A percentile compares a stretch with the other conserved stretches of the same genome.
Evolutionary conservation across 2,797 vertebrate genomes (phyloP).

Genomic region (Peromyscus nudipes): DNA sequence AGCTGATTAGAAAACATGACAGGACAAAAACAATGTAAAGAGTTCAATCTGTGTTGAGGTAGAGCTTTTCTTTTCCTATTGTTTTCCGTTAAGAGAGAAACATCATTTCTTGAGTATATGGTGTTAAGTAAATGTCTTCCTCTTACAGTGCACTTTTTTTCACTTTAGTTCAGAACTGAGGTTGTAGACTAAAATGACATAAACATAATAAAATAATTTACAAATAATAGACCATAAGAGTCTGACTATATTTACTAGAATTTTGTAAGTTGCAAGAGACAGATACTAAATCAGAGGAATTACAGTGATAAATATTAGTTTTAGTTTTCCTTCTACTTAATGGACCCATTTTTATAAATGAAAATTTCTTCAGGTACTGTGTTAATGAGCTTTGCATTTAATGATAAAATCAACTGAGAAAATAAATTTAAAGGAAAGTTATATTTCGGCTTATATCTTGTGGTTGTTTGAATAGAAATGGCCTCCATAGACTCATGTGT

Average conservation of each 20-base stretch:
- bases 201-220: slow-evolving; percentile 29
- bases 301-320: slow-evolving; percentile 42
- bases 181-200: neutral
- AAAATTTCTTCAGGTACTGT: slow-evolving; percentile 23
- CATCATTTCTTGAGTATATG: neutral
- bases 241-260: neutral
- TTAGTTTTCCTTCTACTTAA: slow-evolving; percentile 28
- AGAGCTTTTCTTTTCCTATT: slow-evolving; percentile 19
- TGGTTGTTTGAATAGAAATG: neutral
- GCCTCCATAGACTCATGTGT: neutral
- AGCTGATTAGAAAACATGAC: slow-evolving; percentile 49
- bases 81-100: slow-evolving; percentile 3
- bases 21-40: slow-evolving; percentile 40
- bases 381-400: neutral
- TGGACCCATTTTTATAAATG: neutral
- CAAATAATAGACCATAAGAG: slow-evolving; percentile 22
- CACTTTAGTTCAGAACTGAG: slow-evolving; percentile 7
- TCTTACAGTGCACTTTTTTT: neutral
- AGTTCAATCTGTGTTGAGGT: slow-evolving; percentile 18
- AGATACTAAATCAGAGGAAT: slow-evolving; percentile 55
- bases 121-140: slow-evolving; percentile 6
- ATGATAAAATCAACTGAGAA: neutral
- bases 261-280: neutral
- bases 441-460: neutral
- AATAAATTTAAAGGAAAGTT: neutral